Conservation (phyloP, 2,113 vertebrate genomes). For the Lepidothrix coronata region DNA sequence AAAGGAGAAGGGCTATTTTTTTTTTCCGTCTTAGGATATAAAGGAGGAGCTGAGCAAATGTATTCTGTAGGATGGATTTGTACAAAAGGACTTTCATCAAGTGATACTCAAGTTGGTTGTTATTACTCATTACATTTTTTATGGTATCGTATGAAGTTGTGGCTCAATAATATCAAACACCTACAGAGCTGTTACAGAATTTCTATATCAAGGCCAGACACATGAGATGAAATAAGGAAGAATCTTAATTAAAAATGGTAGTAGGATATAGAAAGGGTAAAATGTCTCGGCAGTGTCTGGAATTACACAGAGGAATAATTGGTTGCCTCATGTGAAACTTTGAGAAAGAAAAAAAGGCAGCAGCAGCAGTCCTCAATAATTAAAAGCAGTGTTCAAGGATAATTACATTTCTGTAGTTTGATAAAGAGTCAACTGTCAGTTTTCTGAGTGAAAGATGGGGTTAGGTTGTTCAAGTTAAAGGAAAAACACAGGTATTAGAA, state of each 20-base stretch:
- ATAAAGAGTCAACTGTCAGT: background rate
- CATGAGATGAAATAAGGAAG: background rate
- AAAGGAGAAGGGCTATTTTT: background rate
- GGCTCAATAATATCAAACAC: background rate
- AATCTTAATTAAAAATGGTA: conserved; percentile 23
- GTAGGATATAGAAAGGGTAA: background rate
- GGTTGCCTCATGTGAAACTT: conserved; percentile 15
- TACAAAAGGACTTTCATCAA: background rate
- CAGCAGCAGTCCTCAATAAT: conserved; percentile 22
- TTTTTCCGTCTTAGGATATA: background rate
- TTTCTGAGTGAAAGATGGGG: background rate
- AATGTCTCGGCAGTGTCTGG: background rate
- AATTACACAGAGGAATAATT: background rate
- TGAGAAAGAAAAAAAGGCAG: background rate
- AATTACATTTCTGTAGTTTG: conserved; percentile 23
- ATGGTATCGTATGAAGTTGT: background rate
- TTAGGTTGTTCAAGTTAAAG: background rate
- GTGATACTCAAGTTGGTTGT: background rate
- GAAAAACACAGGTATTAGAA: background rate
- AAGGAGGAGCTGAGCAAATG: background rate
- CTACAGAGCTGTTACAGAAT: background rate
- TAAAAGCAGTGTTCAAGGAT: conserved; percentile 1
- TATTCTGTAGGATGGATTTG: background rate
- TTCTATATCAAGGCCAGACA: background rate
- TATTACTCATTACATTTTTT: background rate